Evolutionary conservation across 1,140 invertebrate species (phyloP).

Genomic region (Euglossa dilemma): DNA sequence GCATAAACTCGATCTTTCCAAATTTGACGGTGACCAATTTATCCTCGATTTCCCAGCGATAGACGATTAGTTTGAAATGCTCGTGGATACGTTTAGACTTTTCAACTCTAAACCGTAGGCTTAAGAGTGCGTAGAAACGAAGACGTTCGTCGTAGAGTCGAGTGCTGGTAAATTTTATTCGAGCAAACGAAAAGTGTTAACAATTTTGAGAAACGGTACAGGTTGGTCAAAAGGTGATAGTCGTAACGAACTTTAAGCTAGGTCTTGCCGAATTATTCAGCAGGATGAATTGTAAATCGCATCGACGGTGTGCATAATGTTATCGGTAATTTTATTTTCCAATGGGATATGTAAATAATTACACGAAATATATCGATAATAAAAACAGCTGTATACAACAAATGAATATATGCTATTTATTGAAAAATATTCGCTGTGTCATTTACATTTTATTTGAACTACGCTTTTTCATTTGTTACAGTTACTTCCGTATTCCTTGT

Average conservation of each 20-base stretch:
- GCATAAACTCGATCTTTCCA: slow-evolving; percentile 14
- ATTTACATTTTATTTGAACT: slow-evolving; percentile 24
- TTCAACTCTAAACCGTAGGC: not conserved
- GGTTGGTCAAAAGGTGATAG: not conserved
- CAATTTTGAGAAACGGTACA: not conserved
- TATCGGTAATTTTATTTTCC: not conserved
- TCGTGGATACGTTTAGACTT: not conserved
- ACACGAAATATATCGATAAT: slow-evolving; percentile 2
- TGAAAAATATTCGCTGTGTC: not conserved
- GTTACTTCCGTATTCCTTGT: slow-evolving; percentile 48
- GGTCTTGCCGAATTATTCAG: not conserved
- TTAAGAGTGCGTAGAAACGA: not conserved
- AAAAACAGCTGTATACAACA: not conserved
- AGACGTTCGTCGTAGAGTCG: not conserved
- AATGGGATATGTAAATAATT: not conserved
- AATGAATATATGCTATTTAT: slow-evolving; percentile 20
- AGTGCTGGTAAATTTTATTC: not conserved
- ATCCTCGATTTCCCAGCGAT: not conserved
- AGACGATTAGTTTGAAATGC: too few relatives aligned
- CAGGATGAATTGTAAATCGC: not conserved
- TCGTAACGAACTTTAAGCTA: not conserved
- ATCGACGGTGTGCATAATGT: not conserved
- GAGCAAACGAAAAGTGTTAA: not conserved
- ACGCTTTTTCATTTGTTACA: slow-evolving; percentile 59
- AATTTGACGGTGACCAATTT: slow-evolving; percentile 20